Evolutionary conservation across 2,113 vertebrate genomes (phyloP).

Genomic region (Protomyctophum bolini): DNA sequence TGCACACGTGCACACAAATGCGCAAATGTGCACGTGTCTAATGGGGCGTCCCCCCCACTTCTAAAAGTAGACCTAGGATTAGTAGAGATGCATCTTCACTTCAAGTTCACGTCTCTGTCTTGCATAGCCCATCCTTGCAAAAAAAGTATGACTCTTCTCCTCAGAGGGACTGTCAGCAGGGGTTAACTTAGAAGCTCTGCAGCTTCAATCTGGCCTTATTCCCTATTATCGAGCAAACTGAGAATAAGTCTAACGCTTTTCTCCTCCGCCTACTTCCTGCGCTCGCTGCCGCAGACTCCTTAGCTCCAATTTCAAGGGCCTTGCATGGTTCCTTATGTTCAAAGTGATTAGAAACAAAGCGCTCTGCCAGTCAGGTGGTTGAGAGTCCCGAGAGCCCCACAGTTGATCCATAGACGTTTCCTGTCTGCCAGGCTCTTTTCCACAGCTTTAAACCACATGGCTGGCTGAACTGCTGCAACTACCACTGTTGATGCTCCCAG

Average conservation of each 20-base stretch:
- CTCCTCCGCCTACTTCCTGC: conserved; percentile 53
- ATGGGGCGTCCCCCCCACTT: too few relatives aligned
- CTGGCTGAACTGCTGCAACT: conserved; percentile 37
- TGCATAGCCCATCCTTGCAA: neutral
- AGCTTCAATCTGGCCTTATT: conserved; percentile 33
- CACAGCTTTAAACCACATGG: conserved; percentile 55
- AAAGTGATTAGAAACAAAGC: conserved; percentile 67
- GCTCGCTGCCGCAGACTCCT: conserved; percentile 43
- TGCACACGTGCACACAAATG: too few relatives aligned
- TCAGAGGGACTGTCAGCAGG: conserved; percentile 55
- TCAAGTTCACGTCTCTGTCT: neutral
- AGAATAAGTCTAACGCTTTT: conserved; percentile 46
- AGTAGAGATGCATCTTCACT: neutral
- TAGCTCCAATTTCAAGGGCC: conserved; percentile 62
- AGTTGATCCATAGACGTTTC: conserved; percentile 43
- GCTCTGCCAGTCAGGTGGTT: conserved; percentile 57
- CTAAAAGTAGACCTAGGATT: too few relatives aligned
- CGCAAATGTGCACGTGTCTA: too few relatives aligned
- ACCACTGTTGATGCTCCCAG: conserved; percentile 49
- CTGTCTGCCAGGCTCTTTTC: conserved; percentile 50
- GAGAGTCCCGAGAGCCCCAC: conserved; percentile 23
- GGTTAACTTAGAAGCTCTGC: conserved; percentile 50
- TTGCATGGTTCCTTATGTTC: conserved; percentile 50
- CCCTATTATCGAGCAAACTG: conserved; percentile 27
- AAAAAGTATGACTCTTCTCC: conserved; percentile 28